Base-by-base conservation (phyloP, 2,888 invertebrate genomes). In the Erynnis tages region DNA sequence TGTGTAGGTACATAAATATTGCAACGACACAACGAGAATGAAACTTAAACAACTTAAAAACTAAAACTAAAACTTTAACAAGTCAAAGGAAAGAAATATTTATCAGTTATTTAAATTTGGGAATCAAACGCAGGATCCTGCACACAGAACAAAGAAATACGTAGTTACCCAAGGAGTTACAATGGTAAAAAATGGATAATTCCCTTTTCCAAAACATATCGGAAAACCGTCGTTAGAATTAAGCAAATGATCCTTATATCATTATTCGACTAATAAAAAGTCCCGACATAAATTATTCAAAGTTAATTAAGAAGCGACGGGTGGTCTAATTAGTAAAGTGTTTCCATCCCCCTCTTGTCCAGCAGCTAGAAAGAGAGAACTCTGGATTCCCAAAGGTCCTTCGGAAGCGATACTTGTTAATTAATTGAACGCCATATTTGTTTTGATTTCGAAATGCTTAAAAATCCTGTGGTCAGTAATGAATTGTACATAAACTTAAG, bases 321-420 rank as follows among this genome's bases (percentile, higher is more conserved):
- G 77, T 69, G 77, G 77, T 69, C 75, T 66, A 73, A 75, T 78
- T 77, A 76, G 73, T 75, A 63, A 56, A 57, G 59, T 50, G 23
- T 14, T 53, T 59, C 60, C 21, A 34, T 44, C 17, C n/a, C 8
- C 54, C 17, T 66, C 65, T 44, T 53, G 58, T 61, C 61, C 38
- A 2, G 10, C 3, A 6, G 4, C 13, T 1, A 54, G 60, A 71
- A 48, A 53, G 57, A 48, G 70, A 29, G 21, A 37, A 13, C 11
- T 48, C 34, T 16, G 1, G 25, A 43, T 61, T 57, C 56, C 57
- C 54, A 43, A 37, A 50, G 55, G 57, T 57, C 56, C 54, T 59
- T 56, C 64, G 57, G 65, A 58, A 64, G 62, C 63, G 54, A 53
- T 52, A 23, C 5, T 29, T 38, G 55, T 58, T 69, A 69, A 73